A percentile compares a stretch with the other conserved stretches of the same genome.
These are phyloP conservation scores for Anas bahamensis DNA, from an alignment of 2,797 vertebrate genomes.

Conservation along the genomic window DNA sequence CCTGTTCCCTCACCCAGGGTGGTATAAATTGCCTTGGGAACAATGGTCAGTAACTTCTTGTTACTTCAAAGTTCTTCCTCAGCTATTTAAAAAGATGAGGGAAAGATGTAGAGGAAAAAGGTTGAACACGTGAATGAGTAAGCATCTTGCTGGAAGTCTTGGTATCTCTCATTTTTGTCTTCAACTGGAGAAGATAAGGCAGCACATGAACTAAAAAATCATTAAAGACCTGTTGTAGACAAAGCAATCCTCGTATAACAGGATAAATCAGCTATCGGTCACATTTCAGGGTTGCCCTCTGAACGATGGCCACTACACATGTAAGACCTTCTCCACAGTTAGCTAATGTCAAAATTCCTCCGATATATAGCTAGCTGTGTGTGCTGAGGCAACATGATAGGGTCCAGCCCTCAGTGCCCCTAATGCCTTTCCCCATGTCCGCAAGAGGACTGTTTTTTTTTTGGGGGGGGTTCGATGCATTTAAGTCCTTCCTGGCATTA, in stretches of 20 bases:
- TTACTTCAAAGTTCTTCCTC: not conserved
- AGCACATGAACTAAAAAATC: not conserved
- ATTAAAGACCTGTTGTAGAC: not conserved
- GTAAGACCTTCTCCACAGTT: not conserved
- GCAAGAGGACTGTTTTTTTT: not conserved
- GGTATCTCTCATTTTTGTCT: not conserved
- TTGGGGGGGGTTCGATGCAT: not conserved
- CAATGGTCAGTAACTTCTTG: not conserved
- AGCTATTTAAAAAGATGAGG: not conserved
- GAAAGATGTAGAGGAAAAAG: not conserved
- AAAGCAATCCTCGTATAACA: not conserved
- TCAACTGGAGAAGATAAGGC: constrained; percentile 17
- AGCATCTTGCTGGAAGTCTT: not conserved
- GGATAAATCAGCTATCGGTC: not conserved
- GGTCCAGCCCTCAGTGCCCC: not conserved
- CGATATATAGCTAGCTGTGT: not conserved
- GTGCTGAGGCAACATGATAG: not conserved
- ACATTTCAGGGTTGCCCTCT: not conserved
- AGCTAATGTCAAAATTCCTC: not conserved
- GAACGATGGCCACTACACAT: not conserved
- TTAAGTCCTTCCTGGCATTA: not conserved
- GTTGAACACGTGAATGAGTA: not conserved
- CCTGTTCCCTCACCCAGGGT: not conserved
- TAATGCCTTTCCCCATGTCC: not conserved
- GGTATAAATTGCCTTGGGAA: not conserved